Base-by-base conservation (phyloP, 2,797 vertebrate species). In the Macropus fuliginosus region DNA sequence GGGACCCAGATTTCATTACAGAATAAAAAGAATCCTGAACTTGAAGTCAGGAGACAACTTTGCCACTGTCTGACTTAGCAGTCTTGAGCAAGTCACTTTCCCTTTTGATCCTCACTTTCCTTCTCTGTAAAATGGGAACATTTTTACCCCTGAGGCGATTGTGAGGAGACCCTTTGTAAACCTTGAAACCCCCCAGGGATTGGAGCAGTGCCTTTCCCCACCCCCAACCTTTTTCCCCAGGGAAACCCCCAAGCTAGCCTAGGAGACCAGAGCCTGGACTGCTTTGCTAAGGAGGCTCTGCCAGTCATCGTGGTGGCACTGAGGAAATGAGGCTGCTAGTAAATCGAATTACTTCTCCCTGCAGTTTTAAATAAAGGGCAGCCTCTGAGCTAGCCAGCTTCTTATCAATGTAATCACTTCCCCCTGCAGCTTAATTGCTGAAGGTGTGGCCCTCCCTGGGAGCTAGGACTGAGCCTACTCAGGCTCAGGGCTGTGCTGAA, bases 371-470 rank as follows among this genome's bases (percentile, higher is more conserved):
- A 34, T 90, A 90, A 90, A 90, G 54, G 50, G 89, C 46, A 54
- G 52, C 27, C 29, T 90, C 24, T 0, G 13, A 90, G 52, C 34
- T 74, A 54, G 89, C 29, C 54, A 14, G 11, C 50, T 54, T 90
- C 66, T 54, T 90, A 34, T 54, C 46, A 54, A 18, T 0, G 66
- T 95, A 94, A 96, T 97, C 96, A 87, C 55, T 96, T 95, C 46
- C 56, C 34, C 89, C 92, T 54, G 34, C 8, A 92, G 97, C 96
- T 93, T 96, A 96, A 93, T 94, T 56, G 81, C 91, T 57, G 74
- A 0, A 90, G 46, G 9, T 11, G 56, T 95, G 0, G 9, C 0
- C 87, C n/a, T 66, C 66, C n/a, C 6, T 21, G 66, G 40, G 66
- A 74, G 66, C 18, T 74, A 8, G 6, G 66, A 74, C n/a, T 8